Percentiles rank a stretch among this genome's conserved stretches.
Evolutionary conservation across 2,113 vertebrate genomes (phyloP).

Genomic region (Mirounga angustirostris): DNA sequence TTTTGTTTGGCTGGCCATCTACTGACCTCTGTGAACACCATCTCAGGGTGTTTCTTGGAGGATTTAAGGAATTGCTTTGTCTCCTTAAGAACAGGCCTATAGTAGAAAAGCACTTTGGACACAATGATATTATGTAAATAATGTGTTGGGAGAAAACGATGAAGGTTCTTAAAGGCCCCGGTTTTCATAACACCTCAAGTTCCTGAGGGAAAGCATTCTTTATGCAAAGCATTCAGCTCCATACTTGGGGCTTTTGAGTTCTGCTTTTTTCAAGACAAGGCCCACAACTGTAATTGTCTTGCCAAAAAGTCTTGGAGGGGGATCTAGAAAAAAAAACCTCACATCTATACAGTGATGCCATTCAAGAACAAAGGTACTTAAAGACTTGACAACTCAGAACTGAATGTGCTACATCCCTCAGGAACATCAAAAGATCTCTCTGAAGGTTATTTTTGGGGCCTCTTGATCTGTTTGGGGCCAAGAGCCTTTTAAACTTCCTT

Average conservation of each 20-base stretch:
- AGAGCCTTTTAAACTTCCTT: conserved; percentile 38
- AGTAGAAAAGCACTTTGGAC: neutral
- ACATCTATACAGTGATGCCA: neutral
- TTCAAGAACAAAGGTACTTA: neutral
- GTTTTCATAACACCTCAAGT: conserved; percentile 33
- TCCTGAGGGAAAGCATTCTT: conserved; percentile 27
- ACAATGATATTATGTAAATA: conserved; percentile 22
- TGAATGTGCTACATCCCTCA: neutral
- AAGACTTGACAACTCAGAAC: conserved; percentile 12
- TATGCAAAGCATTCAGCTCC: conserved; percentile 13
- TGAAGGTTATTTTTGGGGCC: neutral
- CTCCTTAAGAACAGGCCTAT: conserved; percentile 7
- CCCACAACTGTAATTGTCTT: neutral
- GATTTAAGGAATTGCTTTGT: conserved; percentile 44
- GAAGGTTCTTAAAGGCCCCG: conserved; percentile 22
- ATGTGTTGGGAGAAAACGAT: conserved; percentile 48
- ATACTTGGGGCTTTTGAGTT: neutral
- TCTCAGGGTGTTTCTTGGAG: conserved; percentile 49
- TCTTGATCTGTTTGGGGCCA: conserved; percentile 25
- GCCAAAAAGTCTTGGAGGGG: neutral
- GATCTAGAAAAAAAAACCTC: neutral
- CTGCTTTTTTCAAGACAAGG: conserved; percentile 63
- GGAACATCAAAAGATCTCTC: neutral
- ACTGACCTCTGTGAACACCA: conserved; percentile 15
- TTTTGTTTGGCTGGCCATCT: neutral